Percentiles rank a stretch among this genome's conserved stretches.
Conservation (phyloP, 2,113 vertebrate genomes). For the Sebastes schlegelii region DNA sequence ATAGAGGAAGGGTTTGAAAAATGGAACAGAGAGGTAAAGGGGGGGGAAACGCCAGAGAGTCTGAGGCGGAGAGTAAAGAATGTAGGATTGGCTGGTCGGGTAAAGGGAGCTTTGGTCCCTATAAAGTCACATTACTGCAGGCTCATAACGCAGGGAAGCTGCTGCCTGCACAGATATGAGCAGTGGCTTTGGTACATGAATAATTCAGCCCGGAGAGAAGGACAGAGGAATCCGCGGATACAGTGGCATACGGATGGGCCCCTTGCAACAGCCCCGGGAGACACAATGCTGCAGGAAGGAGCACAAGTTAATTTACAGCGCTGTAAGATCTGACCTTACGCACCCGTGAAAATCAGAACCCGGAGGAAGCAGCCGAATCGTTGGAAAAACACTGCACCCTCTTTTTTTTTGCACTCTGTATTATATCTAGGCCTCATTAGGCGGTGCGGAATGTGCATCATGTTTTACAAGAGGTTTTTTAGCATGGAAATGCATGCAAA, state of each 20-base stretch:
- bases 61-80: slow-evolving; percentile 38
- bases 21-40: slow-evolving; percentile 24
- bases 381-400: not conserved
- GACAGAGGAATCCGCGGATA: slow-evolving; percentile 58
- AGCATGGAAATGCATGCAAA: slow-evolving; percentile 72
- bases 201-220: slow-evolving; percentile 72
- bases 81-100: slow-evolving; percentile 49
- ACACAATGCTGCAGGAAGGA: slow-evolving; percentile 18
- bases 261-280: slow-evolving; percentile 37
- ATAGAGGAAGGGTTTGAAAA: slow-evolving; percentile 34
- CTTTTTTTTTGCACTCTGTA: slow-evolving; percentile 20
- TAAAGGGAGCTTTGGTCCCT: slow-evolving; percentile 60
- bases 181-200: slow-evolving; percentile 67
- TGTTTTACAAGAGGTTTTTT: slow-evolving; percentile 72
- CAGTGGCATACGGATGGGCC: slow-evolving; percentile 48
- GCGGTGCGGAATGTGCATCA: slow-evolving; percentile 54
- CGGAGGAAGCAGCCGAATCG: not conserved
- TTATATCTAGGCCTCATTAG: slow-evolving; percentile 66
- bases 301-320: slow-evolving; percentile 59
- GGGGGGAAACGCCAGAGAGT: slow-evolving; percentile 1
- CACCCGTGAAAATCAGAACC: slow-evolving; percentile 7
- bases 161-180: slow-evolving; percentile 74
- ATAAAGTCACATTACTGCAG: slow-evolving; percentile 63
- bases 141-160: slow-evolving; percentile 66
- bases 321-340: slow-evolving; percentile 52